Evolutionary conservation across 2,797 vertebrate species (phyloP), one percentile per base, ranked within the genome.

Genomic region (Rousettus madagascariensis): DNA sequence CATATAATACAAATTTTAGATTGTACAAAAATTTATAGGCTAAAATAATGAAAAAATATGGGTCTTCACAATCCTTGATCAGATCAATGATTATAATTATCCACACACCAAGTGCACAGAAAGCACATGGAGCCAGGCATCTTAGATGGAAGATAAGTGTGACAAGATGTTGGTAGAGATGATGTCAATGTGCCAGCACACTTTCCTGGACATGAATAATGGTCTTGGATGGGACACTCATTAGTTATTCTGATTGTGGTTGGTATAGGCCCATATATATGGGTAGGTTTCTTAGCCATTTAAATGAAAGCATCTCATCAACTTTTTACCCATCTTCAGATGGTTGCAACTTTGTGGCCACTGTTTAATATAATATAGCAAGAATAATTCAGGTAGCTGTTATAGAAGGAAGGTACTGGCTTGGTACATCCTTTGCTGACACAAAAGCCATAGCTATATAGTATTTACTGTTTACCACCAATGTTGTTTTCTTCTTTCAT

Each of bases 391-490:
- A 93, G 61, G 46, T 16, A 75, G 66, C n/a, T 77, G 20, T 80
- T 33, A 55, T 3, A 65, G 38, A 95, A 36, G 65, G 38, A 95
- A 46, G 16, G 12, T 43, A 74, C 15, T 84, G 46, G 7, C 33
- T 53, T 92, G 65, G 68, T 46, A 88, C 3, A 41, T 80, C 77
- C 12, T 28, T 68, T 80, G 6, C 16, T 74, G 80, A 91, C 12
- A 57, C 30, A 63, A 85, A 93, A 75, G 12, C 16, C 28, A 20
- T 95, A 88, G 88, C 46, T 59, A 91, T 43, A 55, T 20, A 78
- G 38, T 88, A 91, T 91, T 93, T 91, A 95, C n/a, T 91, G 6
- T 92, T 91, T 93, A 68, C 24, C 38, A 82, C 72, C 84, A 88
- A 43, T 71, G 41, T 28, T 68, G 63, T 53, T 91, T 95, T 91